A percentile compares a stretch with the other conserved stretches of the same genome.
phyloP scores from a whole-genome alignment of 2,797 vertebrate genomes.

The Balearica regulorum region DNA sequence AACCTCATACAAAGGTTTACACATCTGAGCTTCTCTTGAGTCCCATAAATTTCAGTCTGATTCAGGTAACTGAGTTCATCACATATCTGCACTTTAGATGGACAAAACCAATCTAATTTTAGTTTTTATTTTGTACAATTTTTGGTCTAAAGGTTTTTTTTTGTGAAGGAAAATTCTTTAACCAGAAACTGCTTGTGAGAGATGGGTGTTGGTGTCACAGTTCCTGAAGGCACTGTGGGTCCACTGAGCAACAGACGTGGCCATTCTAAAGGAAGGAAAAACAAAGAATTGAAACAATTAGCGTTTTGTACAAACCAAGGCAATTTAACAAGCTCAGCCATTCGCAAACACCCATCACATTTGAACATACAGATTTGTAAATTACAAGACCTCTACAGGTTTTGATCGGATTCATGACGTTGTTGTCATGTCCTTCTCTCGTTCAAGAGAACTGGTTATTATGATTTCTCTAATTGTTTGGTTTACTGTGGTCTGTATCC shows the following conservation, averaged over 20 bases:
- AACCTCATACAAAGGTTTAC: conserved; percentile 52
- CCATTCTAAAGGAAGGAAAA: conserved; percentile 82
- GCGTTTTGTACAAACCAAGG: not conserved
- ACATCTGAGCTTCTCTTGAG: conserved; percentile 53
- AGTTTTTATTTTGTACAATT: conserved; percentile 79
- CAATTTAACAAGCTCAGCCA: not conserved
- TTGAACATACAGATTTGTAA: not conserved
- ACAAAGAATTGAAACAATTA: not conserved
- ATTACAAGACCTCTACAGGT: not conserved
- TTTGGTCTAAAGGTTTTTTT: conserved; percentile 87
- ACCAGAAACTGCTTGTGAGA: conserved; percentile 67
- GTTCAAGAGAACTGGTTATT: not conserved
- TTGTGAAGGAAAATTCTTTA: conserved; percentile 74
- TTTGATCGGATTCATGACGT: not conserved
- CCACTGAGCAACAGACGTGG: conserved; percentile 98
- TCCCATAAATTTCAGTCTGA: conserved; percentile 43
- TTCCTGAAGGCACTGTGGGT: conserved; percentile 98
- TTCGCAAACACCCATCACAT: not conserved
- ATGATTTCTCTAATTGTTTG: not conserved
- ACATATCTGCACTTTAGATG: conserved; percentile 57
- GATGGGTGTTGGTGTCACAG: conserved; percentile 71
- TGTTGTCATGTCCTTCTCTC: not conserved
- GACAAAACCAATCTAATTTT: conserved; percentile 71
- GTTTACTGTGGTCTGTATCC: not conserved
- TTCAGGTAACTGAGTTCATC: conserved; percentile 50